Evolutionary conservation across 2,888 invertebrate species (phyloP).

Genomic region (Copidosoma aretas): DNA sequence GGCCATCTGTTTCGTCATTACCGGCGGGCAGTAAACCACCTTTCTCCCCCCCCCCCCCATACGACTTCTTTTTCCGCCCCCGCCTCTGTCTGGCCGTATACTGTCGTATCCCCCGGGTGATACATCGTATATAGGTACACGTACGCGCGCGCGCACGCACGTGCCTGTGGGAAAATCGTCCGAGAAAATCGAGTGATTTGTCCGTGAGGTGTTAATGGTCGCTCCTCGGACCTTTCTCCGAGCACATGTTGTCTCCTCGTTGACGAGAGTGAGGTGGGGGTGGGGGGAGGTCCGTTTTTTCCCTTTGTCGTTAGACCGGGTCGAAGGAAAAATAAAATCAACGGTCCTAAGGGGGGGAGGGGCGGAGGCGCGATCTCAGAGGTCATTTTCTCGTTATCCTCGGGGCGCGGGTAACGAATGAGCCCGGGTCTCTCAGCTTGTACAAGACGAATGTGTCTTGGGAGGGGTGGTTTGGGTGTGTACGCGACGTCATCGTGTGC

Average conservation of each 20-base stretch:
- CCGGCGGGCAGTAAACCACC: conserved; percentile 60
- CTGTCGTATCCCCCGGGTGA: conserved; percentile 56
- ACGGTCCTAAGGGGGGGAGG: too few relatives aligned
- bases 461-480: too few relatives aligned
- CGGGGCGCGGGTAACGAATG: conserved; percentile 34
- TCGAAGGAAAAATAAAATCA: conserved; percentile 41
- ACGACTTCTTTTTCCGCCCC: not conserved
- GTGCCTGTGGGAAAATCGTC: conserved; percentile 58
- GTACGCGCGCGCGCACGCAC: conserved; percentile 50
- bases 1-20: conserved; percentile 63
- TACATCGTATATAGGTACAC: conserved; percentile 58
- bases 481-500: not conserved
- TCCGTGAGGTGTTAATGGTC: conserved; percentile 61
- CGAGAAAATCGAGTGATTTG: conserved; percentile 63
- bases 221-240: conserved; percentile 14
- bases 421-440: conserved; percentile 17
- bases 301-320: not conserved
- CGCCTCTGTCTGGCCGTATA: conserved; percentile 19
- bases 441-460: conserved; percentile 28
- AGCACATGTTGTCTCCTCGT: not conserved
- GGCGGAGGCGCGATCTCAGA: conserved; percentile 19
- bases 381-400: conserved; percentile 40
- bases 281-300: too few relatives aligned
- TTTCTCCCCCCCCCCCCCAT: conserved; percentile 33
- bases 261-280: not conserved